Percentiles rank a stretch among this genome's conserved stretches.
These are phyloP conservation scores for Palythoa grandis DNA, from an alignment of 92 coral and sea anemone genomes.

Conservation along the genomic window DNA sequence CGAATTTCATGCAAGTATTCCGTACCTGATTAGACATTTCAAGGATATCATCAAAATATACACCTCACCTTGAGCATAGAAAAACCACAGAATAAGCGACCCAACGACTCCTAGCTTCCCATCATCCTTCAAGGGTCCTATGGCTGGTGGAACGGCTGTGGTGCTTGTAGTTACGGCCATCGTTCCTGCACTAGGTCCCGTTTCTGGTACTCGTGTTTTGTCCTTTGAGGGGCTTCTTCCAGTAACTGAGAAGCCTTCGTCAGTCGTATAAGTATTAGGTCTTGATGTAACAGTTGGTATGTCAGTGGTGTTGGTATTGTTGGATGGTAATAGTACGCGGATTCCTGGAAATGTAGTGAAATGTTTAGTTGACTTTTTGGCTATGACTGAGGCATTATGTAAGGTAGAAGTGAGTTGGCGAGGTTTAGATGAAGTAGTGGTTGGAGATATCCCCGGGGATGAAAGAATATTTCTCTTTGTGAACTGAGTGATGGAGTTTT, in stretches of 20 bases:
- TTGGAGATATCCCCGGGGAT: neutral
- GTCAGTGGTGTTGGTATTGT: constrained; percentile 45
- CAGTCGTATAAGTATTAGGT: neutral
- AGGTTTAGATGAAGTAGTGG: neutral
- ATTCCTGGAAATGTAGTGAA: constrained; percentile 45
- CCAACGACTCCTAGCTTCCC: constrained; percentile 31
- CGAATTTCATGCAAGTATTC: no score
- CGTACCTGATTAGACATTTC: no score
- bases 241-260: neutral
- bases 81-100: constrained; percentile 36
- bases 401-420: neutral
- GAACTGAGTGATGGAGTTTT: neutral
- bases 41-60: no score
- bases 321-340: constrained; percentile 23
- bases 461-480: neutral
- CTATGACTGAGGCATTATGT: neutral
- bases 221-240: constrained; percentile 11
- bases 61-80: constrained; percentile 34
- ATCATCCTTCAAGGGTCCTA: constrained; percentile 9
- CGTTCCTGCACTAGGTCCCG: constrained; percentile 6
- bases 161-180: constrained; percentile 22
- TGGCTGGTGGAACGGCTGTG: constrained; percentile 13
- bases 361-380: constrained; percentile 40
- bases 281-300: constrained; percentile 24
- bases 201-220: neutral